Conservation (phyloP, 2,797 vertebrate genomes). For the Podarcis lilfordi region DNA sequence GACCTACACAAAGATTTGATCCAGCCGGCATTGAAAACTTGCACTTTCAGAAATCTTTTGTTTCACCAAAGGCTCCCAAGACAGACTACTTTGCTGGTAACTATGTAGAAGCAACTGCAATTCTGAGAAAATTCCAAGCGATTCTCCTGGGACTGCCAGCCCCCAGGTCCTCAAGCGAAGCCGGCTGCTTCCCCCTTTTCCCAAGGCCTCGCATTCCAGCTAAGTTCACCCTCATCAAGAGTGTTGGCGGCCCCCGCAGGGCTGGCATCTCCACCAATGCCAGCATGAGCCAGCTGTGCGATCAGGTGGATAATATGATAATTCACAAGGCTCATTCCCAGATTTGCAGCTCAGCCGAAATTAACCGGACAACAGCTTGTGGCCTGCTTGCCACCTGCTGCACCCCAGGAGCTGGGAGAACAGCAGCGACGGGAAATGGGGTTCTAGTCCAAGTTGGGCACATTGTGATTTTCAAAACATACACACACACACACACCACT, state of each 20-base stretch:
- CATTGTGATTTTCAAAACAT: not conserved
- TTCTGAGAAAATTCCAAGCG: not conserved
- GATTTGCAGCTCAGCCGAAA: not conserved
- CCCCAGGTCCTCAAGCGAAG: too few relatives aligned
- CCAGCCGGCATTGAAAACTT: too few relatives aligned
- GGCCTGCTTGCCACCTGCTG: not conserved
- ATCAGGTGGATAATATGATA: not conserved
- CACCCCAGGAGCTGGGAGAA: not conserved
- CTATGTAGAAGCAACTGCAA: not conserved
- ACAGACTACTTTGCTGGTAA: too few relatives aligned
- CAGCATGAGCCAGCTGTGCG: not conserved
- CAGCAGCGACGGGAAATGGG: not conserved
- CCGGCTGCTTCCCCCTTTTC: not conserved
- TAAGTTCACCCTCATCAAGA: not conserved
- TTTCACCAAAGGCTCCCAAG: too few relatives aligned
- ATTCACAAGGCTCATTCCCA: not conserved
- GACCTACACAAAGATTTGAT: too few relatives aligned
- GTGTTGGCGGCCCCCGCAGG: not conserved
- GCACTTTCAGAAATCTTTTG: too few relatives aligned
- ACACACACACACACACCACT: too few relatives aligned
- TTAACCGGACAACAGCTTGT: not conserved
- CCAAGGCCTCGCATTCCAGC: not conserved
- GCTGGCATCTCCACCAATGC: not conserved
- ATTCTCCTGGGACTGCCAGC: not conserved
- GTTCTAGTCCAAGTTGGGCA: not conserved